Evolutionary conservation across 2,888 invertebrate genomes (phyloP), one percentile per base, ranked within the genome.

Genomic region (Melolontha melolontha): DNA sequence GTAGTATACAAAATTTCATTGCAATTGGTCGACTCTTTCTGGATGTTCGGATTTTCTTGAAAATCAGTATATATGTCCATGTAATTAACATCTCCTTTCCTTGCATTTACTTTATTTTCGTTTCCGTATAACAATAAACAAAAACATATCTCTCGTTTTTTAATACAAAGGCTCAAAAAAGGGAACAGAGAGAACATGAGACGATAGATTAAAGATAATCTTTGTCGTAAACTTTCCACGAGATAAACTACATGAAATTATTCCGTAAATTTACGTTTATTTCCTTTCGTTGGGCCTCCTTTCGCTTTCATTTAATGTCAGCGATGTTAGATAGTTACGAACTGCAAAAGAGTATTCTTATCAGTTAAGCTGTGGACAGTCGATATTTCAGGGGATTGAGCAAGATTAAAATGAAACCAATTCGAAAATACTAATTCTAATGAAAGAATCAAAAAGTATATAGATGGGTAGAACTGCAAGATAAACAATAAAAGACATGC

Each of bases 321-420:
- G 51, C 29, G 51, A 51, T 51, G 22, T 29, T 12, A 51, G 64
- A 64, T 52, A 64, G 40, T 52, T 55, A 41, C 40, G 55, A 55
- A 40, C 64, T 17, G 64, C 12, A 41, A 17, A 39, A 54, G 64
- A 52, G 39, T 54, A 40, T 64, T 39, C 66, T 55, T 66, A 66
- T 66, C 57, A 55, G 34, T 49, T 66, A 66, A 66, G 44, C 66
- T 49, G 54, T 55, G 40, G 66, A 55, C 66, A 66, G 66, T 47
- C 66, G 66, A 66, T 66, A 66, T 57, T 41, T 66, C 55, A 55
- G 57, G 55, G 57, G 51, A 42, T 52, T 41, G 42, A 8, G 16
- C 42, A 4, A 29, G 64, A 64, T 64, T 64, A 54, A 34, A 34
- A 10, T 8, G 10, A 34, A 34, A 34, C 54, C 39, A 39, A 54